Evolutionary conservation across 2,888 invertebrate species (phyloP), one percentile per base, ranked within the genome.

Genomic region (Tromatobia lineatoria): DNA sequence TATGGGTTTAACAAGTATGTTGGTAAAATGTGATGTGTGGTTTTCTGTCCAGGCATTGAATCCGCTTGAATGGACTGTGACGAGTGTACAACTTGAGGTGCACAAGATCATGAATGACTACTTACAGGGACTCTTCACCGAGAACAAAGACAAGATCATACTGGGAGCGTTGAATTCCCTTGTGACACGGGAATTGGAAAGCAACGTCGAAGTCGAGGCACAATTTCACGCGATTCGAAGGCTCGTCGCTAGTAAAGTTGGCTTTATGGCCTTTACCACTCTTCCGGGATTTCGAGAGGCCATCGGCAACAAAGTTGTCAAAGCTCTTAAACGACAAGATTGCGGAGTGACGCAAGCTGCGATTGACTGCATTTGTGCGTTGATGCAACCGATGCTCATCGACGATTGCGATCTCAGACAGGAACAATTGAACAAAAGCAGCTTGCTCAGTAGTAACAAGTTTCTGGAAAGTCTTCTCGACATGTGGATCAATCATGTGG

Each of bases 331-430:
- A 77, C 95, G 97, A 88, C 98, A 98, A 88, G 97, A 98, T 90
- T 96, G 97, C 87, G 98, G 98, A 10, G 97, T 99, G 38, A 97
- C 99, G 15, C 98, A 99, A 94, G 98, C 99, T 3, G 99, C 99
- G 4, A 96, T 99, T 76, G 99, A 99, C 94, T 99, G 99, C 94
- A 96, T 99, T 83, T 99, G 99, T 94, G 98, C 99, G 18, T 95
- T 99, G 34, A 98, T 99, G 98, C 99, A 99, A 95, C 99, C 99
- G 1, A 99, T 99, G 97, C 97, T 97, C 91, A 97, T 98, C 91
- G 97, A 98, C 87, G 98, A 99, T 93, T 99, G 98, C 89, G 99
- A 99, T 94, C 95, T 99, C 69, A 95, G 99, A 85, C 99, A 99
- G 94, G 99, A 99, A 93, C 99, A 99, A 94, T 95, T 99, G 85